Conservation (phyloP, 2,888 invertebrate genomes). For the Troides helena region DNA sequence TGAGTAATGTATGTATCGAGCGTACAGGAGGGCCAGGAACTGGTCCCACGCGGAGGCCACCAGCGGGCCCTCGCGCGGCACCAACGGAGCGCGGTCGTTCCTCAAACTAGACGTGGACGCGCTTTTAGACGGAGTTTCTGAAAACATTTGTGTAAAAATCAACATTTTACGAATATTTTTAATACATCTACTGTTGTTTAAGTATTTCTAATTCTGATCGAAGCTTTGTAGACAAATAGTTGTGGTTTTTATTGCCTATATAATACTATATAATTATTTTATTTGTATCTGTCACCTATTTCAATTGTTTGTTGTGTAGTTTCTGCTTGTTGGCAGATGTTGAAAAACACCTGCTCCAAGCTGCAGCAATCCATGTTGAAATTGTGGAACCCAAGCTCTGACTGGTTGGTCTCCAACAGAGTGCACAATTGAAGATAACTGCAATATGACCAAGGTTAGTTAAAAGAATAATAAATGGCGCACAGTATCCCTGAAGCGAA, state of each 20-base stretch:
- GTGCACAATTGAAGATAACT: conserved; percentile 72
- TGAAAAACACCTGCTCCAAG: conserved; percentile 83
- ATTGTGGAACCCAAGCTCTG: conserved; percentile 64
- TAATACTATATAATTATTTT: neutral
- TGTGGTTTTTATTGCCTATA: too few relatives aligned
- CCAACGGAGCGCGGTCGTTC: conserved; percentile 47
- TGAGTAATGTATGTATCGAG: conserved; percentile 79
- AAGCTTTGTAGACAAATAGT: too few relatives aligned
- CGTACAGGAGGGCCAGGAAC: conserved; percentile 76
- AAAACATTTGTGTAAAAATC: conserved; percentile 27
- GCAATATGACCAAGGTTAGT: conserved; percentile 4
- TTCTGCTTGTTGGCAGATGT: conserved; percentile 72
- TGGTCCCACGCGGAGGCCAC: conserved; percentile 47
- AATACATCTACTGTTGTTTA: too few relatives aligned
- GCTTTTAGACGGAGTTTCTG: conserved; percentile 55
- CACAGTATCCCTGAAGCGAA: too few relatives aligned
- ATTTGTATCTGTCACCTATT: conserved; percentile 39
- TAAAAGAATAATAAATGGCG: too few relatives aligned
- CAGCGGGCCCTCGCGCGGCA: conserved; percentile 47
- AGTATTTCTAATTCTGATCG: too few relatives aligned
- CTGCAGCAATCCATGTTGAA: conserved; percentile 82
- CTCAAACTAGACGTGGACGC: conserved; percentile 50
- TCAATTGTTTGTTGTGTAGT: conserved; percentile 35
- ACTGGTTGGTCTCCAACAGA: conserved; percentile 69
- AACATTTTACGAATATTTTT: too few relatives aligned